Conservation (phyloP, 2,888 invertebrate species). For the Stenurella melanura region DNA sequence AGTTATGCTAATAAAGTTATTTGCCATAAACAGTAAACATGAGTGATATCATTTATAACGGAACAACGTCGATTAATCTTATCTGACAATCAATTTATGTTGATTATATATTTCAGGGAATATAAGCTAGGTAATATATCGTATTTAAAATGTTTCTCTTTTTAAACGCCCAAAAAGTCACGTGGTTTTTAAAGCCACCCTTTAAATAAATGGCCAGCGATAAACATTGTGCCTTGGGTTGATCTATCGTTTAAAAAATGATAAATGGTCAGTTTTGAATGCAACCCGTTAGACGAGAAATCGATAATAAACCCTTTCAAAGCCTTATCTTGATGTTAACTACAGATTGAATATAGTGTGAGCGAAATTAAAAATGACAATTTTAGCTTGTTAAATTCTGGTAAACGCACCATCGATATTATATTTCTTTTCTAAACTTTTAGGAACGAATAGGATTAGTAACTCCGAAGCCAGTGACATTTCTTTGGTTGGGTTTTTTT, state of each 20-base stretch:
- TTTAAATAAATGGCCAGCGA: constrained; percentile 28
- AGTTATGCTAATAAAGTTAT: no score
- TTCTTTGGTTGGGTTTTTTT: no score
- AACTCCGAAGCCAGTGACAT: no score
- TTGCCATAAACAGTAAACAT: no score
- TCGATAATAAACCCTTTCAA: constrained; percentile 6
- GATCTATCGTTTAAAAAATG: constrained; percentile 30
- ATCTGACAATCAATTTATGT: constrained; percentile 19
- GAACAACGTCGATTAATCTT: neutral
- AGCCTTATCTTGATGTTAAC: neutral
- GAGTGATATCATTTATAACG: no score
- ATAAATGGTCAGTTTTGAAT: constrained; percentile 21
- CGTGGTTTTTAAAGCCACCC: constrained; percentile 19
- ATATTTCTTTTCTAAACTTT: neutral
- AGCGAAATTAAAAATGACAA: neutral
- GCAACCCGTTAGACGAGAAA: neutral
- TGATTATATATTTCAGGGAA: neutral
- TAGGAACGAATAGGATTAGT: no score
- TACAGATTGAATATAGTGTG: neutral
- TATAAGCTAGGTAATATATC: constrained; percentile 12
- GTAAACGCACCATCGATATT: neutral
- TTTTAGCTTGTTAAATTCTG: neutral
- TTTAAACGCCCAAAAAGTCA: constrained; percentile 9
- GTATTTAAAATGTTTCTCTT: constrained; percentile 12
- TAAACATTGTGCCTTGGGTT: constrained; percentile 25